These are phyloP conservation scores for Lutraria rhynchaena DNA, from an alignment of 1,140 invertebrate species.

Conservation along the genomic window DNA sequence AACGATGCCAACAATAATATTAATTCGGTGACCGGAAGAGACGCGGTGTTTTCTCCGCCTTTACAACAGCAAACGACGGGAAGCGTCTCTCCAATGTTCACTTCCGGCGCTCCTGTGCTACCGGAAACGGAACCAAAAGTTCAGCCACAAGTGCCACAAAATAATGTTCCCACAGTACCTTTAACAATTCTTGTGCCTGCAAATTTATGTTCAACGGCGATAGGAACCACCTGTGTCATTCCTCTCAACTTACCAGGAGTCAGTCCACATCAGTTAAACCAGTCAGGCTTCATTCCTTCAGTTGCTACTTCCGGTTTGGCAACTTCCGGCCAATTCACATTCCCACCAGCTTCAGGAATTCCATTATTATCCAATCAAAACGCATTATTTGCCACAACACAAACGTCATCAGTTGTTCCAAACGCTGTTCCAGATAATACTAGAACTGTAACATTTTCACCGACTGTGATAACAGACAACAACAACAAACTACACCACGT, in stretches of 20 bases:
- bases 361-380: neutral
- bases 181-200: conserved; percentile 46
- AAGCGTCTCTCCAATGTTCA: neutral
- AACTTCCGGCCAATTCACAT: neutral
- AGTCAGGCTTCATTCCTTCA: neutral
- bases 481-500: too few species aligned
- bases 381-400: too few species aligned
- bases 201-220: conserved; percentile 21
- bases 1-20: conserved; percentile 34
- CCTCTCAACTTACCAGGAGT: conserved; percentile 11
- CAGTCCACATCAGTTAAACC: neutral
- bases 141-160: neutral
- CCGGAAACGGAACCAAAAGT: neutral
- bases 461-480: too few species aligned
- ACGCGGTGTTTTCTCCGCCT: neutral
- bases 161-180: conserved; percentile 21
- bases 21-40: neutral
- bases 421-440: too few species aligned
- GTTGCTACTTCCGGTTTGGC: too few species aligned
- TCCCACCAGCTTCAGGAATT: neutral
- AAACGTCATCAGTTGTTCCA: too few species aligned
- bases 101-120: neutral
- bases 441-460: too few species aligned
- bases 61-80: neutral
- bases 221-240: conserved; percentile 37